These are phyloP conservation scores for Polietes domitor DNA, from an alignment of 2,888 invertebrate genomes.

Conservation along the genomic window DNA sequence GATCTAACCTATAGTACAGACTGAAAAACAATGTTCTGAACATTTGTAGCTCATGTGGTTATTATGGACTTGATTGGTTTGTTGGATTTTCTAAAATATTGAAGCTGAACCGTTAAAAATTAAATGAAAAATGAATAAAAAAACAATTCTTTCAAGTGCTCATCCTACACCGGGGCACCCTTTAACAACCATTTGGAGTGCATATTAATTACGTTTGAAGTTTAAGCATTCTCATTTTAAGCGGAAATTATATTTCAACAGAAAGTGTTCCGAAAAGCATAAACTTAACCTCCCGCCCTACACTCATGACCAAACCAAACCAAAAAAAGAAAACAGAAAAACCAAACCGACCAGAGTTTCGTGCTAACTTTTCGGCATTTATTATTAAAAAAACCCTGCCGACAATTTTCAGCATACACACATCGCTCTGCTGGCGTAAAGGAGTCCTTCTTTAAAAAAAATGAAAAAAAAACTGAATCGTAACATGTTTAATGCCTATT, in stretches of 20 bases:
- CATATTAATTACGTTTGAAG: conserved; percentile 44
- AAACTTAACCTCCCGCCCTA: background rate
- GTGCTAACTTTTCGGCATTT: conserved; percentile 9
- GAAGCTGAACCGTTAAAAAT: too few relatives aligned
- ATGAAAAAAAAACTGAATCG: background rate
- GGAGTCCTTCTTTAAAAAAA: background rate
- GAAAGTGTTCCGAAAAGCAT: conserved; percentile 12
- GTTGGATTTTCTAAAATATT: too few relatives aligned
- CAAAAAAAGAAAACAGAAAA: background rate
- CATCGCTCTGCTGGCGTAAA: background rate
- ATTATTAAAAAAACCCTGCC: background rate
- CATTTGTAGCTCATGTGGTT: too few relatives aligned
- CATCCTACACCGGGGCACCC: too few relatives aligned
- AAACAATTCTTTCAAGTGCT: too few relatives aligned
- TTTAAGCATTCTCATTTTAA: conserved; percentile 38
- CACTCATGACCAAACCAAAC: background rate
- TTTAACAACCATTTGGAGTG: too few relatives aligned
- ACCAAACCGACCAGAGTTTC: background rate
- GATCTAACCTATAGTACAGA: too few relatives aligned
- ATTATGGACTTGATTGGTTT: too few relatives aligned
- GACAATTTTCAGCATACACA: background rate
- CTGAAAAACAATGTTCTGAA: too few relatives aligned
- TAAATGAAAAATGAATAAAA: too few relatives aligned
- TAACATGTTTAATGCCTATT: conserved; percentile 40
- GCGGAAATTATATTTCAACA: conserved; percentile 56